These are phyloP conservation scores for Ischnura elegans DNA, from an alignment of 2,888 invertebrate species.

Conservation along the genomic window DNA sequence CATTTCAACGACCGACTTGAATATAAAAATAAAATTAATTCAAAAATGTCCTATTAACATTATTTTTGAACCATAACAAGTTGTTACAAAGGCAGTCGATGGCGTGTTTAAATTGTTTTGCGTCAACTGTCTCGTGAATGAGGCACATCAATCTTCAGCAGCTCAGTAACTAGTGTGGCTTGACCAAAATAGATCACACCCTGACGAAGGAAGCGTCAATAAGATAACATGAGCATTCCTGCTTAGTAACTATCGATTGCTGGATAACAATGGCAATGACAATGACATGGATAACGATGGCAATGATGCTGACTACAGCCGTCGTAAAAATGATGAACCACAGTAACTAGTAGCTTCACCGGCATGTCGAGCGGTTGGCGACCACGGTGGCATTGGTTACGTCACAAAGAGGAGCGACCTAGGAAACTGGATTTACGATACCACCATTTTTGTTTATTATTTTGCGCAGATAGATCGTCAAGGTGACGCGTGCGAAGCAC, in stretches of 20 bases:
- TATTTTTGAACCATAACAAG: too few relatives aligned
- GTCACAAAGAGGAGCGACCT: not conserved
- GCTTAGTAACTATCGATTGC: not conserved
- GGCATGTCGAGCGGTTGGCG: not conserved
- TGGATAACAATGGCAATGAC: not conserved
- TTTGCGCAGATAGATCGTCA: constrained; percentile 6
- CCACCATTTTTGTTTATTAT: not conserved
- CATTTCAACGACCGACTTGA: too few relatives aligned
- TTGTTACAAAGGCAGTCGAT: too few relatives aligned
- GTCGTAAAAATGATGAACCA: not conserved
- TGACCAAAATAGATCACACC: not conserved
- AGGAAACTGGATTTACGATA: too few relatives aligned
- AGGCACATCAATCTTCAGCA: too few relatives aligned
- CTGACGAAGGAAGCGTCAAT: not conserved
- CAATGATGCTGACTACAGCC: not conserved
- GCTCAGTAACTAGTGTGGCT: too few relatives aligned
- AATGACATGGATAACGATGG: too few relatives aligned
- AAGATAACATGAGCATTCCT: not conserved
- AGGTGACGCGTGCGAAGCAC: not conserved
- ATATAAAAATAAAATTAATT: too few relatives aligned
- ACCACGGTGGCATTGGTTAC: not conserved
- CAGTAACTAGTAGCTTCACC: too few relatives aligned
- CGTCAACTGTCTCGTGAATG: too few relatives aligned
- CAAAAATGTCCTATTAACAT: too few relatives aligned
- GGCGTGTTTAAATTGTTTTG: too few relatives aligned